Conservation (phyloP, 2,888 invertebrate genomes). For the Anodontia alba region DNA sequence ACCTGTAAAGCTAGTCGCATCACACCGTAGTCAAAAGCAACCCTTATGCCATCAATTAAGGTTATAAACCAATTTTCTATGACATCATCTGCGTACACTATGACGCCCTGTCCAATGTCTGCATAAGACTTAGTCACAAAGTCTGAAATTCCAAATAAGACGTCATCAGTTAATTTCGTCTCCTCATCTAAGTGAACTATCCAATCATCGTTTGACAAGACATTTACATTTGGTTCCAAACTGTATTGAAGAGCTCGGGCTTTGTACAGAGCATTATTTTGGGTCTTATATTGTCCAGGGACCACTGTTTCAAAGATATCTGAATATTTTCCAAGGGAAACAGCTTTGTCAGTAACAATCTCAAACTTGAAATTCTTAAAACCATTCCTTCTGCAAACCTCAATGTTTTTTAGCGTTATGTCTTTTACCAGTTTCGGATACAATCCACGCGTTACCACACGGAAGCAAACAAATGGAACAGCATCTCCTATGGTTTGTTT, state of each 20-base stretch:
- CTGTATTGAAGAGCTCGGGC: constrained; percentile 37
- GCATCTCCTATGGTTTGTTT: background rate
- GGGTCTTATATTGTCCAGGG: constrained; percentile 23
- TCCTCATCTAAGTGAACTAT: constrained; percentile 41
- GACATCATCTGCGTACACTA: constrained; percentile 28
- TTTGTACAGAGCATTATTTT: constrained; percentile 32
- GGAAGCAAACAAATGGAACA: constrained; percentile 64
- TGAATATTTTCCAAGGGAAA: constrained; percentile 19
- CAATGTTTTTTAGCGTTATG: constrained; percentile 35
- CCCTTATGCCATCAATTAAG: constrained; percentile 26
- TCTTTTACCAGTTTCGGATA: constrained; percentile 61
- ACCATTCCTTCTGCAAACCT: constrained; percentile 47
- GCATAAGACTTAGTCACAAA: constrained; percentile 23
- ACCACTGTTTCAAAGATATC: constrained; percentile 36
- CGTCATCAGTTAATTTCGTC: constrained; percentile 22
- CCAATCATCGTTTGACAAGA: constrained; percentile 34
- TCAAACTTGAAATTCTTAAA: constrained; percentile 66
- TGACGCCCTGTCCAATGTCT: constrained; percentile 40
- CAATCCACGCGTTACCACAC: constrained; percentile 67
- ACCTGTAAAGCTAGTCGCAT: constrained; percentile 27
- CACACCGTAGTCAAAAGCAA: constrained; percentile 35
- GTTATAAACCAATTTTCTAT: constrained; percentile 39
- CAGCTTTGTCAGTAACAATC: constrained; percentile 63
- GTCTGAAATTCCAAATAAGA: constrained; percentile 28
- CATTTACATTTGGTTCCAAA: constrained; percentile 27